phyloP scores from a whole-genome alignment of 2,113 vertebrate genomes.

The Nycticebus coucang region DNA sequence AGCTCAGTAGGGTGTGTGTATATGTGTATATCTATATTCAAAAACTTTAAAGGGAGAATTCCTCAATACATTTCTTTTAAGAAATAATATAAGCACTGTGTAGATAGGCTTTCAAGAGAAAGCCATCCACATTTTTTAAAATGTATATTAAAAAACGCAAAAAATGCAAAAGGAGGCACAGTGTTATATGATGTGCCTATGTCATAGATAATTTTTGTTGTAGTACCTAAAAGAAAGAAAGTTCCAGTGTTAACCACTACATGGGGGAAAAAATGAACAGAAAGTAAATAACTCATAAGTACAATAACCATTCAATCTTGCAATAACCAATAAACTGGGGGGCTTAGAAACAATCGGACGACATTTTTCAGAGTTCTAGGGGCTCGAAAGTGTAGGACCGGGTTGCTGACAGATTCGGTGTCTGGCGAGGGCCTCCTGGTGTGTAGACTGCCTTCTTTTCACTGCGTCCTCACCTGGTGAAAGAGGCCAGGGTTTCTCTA shows the following conservation, averaged over 20 bases:
- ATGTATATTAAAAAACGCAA: not conserved
- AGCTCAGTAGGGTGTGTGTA: not conserved
- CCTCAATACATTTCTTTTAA: constrained; percentile 7
- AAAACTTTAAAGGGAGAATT: constrained; percentile 24
- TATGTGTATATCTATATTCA: not conserved
- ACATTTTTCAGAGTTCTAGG: not conserved
- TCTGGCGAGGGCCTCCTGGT: not conserved
- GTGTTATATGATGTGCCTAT: not conserved
- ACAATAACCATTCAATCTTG: not conserved
- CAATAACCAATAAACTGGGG: not conserved
- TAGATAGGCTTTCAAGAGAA: not conserved
- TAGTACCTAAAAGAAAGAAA: constrained; percentile 31
- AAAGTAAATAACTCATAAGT: not conserved
- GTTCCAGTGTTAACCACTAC: not conserved
- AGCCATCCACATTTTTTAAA: no score
- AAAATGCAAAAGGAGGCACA: not conserved
- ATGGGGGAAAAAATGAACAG: constrained; percentile 34
- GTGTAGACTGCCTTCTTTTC: not conserved
- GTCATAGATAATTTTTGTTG: not conserved
- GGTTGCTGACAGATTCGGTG: not conserved
- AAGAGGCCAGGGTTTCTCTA: not conserved
- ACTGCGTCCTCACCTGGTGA: not conserved
- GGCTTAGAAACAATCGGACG: not conserved
- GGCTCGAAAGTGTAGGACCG: not conserved
- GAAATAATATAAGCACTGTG: not conserved